These are phyloP conservation scores for Hydriomena furcata DNA, from an alignment of 2,888 invertebrate genomes.

Conservation along the genomic window DNA sequence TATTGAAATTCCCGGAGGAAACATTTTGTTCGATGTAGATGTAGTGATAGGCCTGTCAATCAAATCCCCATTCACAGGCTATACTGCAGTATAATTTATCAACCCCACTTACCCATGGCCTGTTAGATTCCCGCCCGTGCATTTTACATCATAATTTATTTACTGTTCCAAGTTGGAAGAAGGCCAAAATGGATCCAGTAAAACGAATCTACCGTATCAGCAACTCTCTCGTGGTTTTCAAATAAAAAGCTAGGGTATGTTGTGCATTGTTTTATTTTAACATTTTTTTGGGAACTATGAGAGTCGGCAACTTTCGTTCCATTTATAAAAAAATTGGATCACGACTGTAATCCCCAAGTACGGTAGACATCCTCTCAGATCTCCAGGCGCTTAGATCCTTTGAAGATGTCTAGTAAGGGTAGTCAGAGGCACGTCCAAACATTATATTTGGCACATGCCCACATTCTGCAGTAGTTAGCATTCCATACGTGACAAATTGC, in stretches of 20 bases:
- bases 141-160: constrained; percentile 52
- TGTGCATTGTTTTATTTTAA: constrained; percentile 23
- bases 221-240: constrained; percentile 48
- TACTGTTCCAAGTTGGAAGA: constrained; percentile 47
- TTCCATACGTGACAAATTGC: too few species aligned
- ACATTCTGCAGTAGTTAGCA: too few species aligned
- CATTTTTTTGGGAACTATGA: constrained; percentile 22
- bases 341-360: too few species aligned
- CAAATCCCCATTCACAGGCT: constrained; percentile 13
- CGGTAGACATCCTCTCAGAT: too few species aligned
- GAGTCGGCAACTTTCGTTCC: too few species aligned
- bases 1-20: too few species aligned
- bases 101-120: constrained; percentile 35
- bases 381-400: too few species aligned
- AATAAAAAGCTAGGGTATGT: constrained; percentile 40
- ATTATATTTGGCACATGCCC: too few species aligned
- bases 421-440: too few species aligned
- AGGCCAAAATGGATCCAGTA: constrained; percentile 47
- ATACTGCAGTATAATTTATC: constrained; percentile 35
- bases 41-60: constrained; percentile 14
- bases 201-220: constrained; percentile 53
- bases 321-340: too few species aligned
- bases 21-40: too few species aligned
- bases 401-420: too few species aligned
- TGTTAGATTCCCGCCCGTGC: constrained; percentile 35